Evolutionary conservation across 2,113 vertebrate genomes (phyloP).

Genomic region (Meles meles): DNA sequence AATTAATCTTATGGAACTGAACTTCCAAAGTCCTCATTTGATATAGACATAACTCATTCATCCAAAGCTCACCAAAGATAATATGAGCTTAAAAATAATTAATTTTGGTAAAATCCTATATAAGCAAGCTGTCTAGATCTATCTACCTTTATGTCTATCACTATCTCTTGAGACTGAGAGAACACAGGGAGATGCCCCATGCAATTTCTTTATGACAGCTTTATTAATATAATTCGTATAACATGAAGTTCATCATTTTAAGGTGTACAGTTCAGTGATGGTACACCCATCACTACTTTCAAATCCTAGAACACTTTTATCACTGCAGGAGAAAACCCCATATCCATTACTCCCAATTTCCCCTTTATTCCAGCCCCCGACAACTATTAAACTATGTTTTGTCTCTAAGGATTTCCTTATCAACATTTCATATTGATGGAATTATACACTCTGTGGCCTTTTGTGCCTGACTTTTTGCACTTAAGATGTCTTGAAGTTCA

Average conservation of each 20-base stretch:
- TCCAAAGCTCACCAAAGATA: neutral
- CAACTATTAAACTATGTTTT: neutral
- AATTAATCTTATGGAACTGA: neutral
- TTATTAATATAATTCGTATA: neutral
- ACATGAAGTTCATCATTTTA: neutral
- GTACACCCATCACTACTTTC: neutral
- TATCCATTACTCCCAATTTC: neutral
- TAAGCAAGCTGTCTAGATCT: neutral
- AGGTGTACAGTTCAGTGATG: neutral
- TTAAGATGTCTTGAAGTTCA: neutral
- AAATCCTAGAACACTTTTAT: neutral
- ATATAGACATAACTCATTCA: conserved; percentile 8
- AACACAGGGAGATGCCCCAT: neutral
- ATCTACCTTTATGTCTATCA: neutral
- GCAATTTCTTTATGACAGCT: neutral
- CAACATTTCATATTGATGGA: neutral
- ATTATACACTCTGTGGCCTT: neutral
- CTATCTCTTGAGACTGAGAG: neutral
- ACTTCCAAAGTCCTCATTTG: conserved; percentile 41
- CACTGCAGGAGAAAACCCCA: neutral
- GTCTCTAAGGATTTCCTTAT: neutral
- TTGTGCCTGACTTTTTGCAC: neutral
- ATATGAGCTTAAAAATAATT: neutral
- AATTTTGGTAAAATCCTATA: neutral
- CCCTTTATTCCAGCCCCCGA: neutral